phyloP scores from a whole-genome alignment of 37 sponge, comb jelly and placozoan genomes.

The Chondrosia reniformis region DNA sequence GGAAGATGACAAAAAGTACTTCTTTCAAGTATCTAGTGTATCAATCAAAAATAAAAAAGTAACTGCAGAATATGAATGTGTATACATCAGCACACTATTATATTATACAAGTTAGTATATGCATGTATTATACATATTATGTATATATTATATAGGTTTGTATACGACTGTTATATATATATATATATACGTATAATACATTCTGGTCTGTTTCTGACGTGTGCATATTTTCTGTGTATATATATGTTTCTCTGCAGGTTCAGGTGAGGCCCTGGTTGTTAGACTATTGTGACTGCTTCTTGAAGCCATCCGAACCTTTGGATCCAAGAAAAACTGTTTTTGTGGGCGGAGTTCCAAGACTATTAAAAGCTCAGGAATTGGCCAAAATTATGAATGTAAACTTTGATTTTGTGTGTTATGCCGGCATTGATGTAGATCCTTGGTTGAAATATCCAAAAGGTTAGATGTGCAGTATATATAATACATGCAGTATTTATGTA shows the following conservation, averaged over 20 bases:
- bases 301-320: constrained; percentile 41
- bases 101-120: not conserved
- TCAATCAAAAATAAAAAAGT: constrained; percentile 94
- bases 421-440: constrained; percentile 96
- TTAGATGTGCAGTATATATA: not conserved
- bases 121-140: too few species aligned
- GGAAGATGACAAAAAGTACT: constrained; percentile 76
- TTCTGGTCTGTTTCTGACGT: not conserved
- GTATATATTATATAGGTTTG: not conserved
- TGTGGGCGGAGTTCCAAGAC: constrained; percentile 98
- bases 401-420: constrained; percentile 96
- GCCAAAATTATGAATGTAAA: constrained; percentile 89
- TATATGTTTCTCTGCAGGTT: constrained; percentile 56
- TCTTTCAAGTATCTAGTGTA: constrained; percentile 82
- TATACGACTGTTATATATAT: not conserved
- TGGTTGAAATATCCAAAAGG: constrained; percentile 98
- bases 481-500: not conserved
- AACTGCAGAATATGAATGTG: not conserved
- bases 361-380: constrained; percentile 84
- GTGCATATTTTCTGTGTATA: not conserved
- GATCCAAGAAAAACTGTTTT: constrained; percentile 97
- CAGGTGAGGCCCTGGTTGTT: constrained; percentile 96
- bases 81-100: not conserved
- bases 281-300: constrained; percentile 84
- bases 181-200: not conserved